Conservation (phyloP, 2,797 vertebrate genomes). For the Sebastes itinus region DNA sequence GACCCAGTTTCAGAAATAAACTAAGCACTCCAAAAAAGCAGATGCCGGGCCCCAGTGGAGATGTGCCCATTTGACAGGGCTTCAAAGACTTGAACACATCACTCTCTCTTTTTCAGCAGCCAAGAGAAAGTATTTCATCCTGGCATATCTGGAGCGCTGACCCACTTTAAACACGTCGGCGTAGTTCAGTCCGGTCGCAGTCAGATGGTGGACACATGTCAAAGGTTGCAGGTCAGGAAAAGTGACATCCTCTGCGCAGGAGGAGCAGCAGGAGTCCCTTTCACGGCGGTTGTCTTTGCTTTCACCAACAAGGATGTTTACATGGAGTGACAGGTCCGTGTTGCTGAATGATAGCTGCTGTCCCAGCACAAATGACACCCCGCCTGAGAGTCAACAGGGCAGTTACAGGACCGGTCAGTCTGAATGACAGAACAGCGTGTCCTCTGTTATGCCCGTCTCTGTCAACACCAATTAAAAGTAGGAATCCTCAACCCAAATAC, state of each 20-base stretch:
- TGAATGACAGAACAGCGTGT: conserved; percentile 30
- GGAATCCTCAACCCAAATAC: conserved; percentile 50
- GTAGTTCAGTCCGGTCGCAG: conserved; percentile 24
- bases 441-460: conserved; percentile 18
- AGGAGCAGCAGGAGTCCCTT: conserved; percentile 8
- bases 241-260: conserved; percentile 33
- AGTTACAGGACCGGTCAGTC: conserved; percentile 37
- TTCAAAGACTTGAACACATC: conserved; percentile 56
- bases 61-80: conserved; percentile 43
- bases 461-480: conserved; percentile 57
- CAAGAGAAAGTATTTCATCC: conserved; percentile 47
- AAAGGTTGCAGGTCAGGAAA: conserved; percentile 49
- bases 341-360: conserved; percentile 54
- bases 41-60: conserved; percentile 50
- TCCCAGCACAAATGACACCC: conserved; percentile 55
- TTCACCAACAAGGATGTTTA: conserved; percentile 58
- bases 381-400: conserved; percentile 46
- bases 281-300: conserved; percentile 45
- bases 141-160: conserved; percentile 34
- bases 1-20: conserved; percentile 68
- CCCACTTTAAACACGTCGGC: conserved; percentile 42
- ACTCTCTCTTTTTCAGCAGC: conserved; percentile 19
- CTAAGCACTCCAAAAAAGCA: conserved; percentile 53
- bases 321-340: conserved; percentile 53
- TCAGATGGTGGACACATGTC: conserved; percentile 51